A percentile compares a stretch with the other conserved stretches of the same genome.
Conservation (phyloP, 2,113 vertebrate species). For the Lophura nycthemera region DNA sequence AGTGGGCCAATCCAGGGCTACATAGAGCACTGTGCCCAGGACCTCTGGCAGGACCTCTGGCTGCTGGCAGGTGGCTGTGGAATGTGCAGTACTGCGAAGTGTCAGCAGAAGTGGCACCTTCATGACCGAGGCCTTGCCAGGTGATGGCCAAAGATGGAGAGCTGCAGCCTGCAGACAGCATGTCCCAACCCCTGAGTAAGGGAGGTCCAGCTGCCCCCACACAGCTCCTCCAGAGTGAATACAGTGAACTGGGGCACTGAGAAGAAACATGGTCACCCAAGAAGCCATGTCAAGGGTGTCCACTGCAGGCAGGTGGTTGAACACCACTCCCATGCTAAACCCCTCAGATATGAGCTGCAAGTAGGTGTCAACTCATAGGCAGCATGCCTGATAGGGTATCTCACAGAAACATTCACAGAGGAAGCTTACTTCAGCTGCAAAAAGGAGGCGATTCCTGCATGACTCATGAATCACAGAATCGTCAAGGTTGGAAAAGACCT, state of each 20-base stretch:
- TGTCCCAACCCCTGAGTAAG: neutral
- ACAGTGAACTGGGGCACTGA: rapidly evolving
- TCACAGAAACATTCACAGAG: neutral
- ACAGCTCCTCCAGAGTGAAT: neutral
- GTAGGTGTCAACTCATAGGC: neutral
- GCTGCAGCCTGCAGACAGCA: neutral
- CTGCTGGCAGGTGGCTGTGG: neutral
- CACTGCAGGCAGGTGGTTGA: neutral
- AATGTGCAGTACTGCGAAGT: neutral
- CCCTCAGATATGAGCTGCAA: neutral
- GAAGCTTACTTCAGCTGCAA: neutral
- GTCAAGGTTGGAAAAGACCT: too few species aligned
- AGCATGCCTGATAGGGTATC: neutral
- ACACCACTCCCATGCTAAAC: neutral
- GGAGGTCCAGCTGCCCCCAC: neutral
- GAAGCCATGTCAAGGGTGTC: neutral
- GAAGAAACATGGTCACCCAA: neutral
- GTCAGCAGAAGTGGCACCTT: neutral
- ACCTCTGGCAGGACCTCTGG: neutral
- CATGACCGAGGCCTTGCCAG: neutral
- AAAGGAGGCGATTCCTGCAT: neutral
- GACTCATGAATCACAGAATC: neutral
- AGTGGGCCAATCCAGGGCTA: neutral
- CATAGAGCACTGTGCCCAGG: neutral
- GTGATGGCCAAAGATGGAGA: neutral